Conservation (phyloP, 2,797 vertebrate genomes). For the Morus bassanus region DNA sequence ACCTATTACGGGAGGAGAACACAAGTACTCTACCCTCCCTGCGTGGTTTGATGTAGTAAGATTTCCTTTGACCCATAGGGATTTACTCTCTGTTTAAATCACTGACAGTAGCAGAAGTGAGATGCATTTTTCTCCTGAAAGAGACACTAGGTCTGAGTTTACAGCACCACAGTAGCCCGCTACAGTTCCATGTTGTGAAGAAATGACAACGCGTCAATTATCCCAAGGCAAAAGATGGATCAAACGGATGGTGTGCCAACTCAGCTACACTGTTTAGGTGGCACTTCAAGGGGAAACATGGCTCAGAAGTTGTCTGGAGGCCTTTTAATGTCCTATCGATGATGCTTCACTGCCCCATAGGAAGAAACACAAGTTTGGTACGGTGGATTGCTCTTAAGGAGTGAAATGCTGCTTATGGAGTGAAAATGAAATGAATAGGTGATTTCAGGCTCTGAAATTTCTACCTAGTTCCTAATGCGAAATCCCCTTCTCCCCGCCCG, state of each 20-base stretch:
- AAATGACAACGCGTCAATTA: not conserved
- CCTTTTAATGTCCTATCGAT: not conserved
- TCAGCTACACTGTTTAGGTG: not conserved
- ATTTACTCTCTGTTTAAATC: not conserved
- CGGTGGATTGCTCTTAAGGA: accelerated
- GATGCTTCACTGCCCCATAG: not conserved
- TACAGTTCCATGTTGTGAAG: not conserved
- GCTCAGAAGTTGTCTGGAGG: not conserved
- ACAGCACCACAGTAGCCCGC: not conserved
- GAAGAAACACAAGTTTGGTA: not conserved
- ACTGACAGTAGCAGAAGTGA: not conserved
- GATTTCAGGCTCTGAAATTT: not conserved
- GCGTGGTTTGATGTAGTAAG: not conserved
- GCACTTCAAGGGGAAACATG: not conserved
- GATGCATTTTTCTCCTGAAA: not conserved
- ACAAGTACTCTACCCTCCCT: not conserved
- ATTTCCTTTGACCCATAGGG: not conserved
- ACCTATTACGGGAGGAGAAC: not conserved
- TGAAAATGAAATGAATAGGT: not conserved
- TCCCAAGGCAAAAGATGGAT: not conserved
- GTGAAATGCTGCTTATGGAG: not conserved
- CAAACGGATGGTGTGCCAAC: not conserved
- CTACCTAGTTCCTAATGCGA: not conserved
- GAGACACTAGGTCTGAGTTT: not conserved
- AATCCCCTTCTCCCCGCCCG: not conserved